Conservation (phyloP, 2,797 vertebrate genomes). For the Parauchenoglanis punctatus region DNA sequence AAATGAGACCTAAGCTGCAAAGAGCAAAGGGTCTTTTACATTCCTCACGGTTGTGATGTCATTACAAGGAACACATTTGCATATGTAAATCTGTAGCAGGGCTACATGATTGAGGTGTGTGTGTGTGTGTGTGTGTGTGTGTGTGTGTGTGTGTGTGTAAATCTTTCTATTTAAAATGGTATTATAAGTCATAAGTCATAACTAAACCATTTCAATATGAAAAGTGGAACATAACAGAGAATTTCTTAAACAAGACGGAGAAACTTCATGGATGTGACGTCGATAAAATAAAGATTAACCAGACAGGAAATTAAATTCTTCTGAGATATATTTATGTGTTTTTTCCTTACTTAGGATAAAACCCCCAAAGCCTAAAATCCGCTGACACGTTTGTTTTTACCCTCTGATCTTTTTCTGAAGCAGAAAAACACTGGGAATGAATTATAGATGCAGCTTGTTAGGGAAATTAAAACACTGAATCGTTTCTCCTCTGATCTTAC, state of each 20-base stretch:
- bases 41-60: neutral
- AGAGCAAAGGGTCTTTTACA: neutral
- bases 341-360: neutral
- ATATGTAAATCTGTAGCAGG: neutral
- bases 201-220: neutral
- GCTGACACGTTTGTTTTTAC: neutral
- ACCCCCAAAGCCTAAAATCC: too few species aligned
- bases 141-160: too few species aligned
- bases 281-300: neutral
- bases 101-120: neutral
- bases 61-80: neutral
- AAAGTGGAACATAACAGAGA: neutral
- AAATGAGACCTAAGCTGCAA: neutral
- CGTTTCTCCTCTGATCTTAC: neutral
- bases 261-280: neutral
- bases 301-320: neutral
- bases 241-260: neutral
- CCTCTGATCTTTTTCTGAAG: conserved; percentile 2
- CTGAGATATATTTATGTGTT: neutral
- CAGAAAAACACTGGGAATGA: conserved; percentile 47
- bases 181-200: neutral
- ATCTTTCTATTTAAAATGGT: neutral
- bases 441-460: conserved; percentile 56
- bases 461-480: conserved; percentile 44
- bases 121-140: neutral